Evolutionary conservation across 2,113 vertebrate genomes (phyloP).

Genomic region (Todiramphus saurophagus): DNA sequence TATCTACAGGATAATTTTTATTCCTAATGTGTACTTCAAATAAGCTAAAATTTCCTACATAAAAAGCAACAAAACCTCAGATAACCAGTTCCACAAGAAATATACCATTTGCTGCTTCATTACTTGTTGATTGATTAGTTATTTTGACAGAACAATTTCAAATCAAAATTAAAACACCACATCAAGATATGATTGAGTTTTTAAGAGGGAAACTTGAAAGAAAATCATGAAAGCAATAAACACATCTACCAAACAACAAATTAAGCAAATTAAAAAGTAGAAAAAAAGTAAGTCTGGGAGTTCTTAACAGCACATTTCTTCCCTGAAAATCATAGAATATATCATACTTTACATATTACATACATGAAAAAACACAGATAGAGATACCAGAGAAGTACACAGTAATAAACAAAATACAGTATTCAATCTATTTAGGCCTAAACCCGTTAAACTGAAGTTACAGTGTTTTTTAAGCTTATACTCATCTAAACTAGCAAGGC

Average conservation of each 20-base stretch:
- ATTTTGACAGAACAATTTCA: background rate
- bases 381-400: background rate
- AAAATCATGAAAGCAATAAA: background rate
- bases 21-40: background rate
- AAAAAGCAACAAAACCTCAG: background rate
- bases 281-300: background rate
- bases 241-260: background rate
- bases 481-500: constrained; percentile 47
- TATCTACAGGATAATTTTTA: background rate
- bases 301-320: background rate
- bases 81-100: background rate
- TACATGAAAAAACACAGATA: background rate
- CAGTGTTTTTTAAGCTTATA: background rate
- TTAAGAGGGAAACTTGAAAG: background rate
- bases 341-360: background rate
- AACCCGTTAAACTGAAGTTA: background rate
- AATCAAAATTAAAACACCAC: background rate
- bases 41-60: background rate
- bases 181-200: background rate
- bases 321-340: background rate
- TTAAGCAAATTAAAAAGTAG: background rate
- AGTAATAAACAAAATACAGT: background rate
- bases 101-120: background rate
- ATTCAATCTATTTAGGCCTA: background rate
- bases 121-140: background rate